Conservation (phyloP, 2,113 vertebrate species). For the Bettongia penicillata region DNA sequence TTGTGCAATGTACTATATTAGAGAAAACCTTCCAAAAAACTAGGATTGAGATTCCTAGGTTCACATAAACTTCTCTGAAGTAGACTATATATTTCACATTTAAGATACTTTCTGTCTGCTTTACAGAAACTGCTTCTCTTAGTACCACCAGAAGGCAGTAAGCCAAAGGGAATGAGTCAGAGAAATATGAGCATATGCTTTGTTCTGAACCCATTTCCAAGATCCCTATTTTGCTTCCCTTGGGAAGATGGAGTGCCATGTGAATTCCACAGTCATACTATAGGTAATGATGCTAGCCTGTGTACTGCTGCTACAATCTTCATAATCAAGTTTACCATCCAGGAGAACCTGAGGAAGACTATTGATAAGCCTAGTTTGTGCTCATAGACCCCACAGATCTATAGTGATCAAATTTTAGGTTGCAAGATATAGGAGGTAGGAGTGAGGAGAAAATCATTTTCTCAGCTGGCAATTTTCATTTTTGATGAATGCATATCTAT, state of each 20-base stretch:
- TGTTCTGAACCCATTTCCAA: not conserved
- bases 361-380: not conserved
- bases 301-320: not conserved
- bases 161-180: not conserved
- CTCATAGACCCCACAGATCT: no score
- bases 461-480: not conserved
- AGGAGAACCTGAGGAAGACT: not conserved
- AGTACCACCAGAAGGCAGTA: not conserved
- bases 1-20: not conserved
- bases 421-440: not conserved
- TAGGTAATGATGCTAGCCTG: not conserved
- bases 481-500: not conserved
- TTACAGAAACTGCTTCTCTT: not conserved
- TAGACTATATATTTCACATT: not conserved
- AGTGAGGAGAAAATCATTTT: slow-evolving; percentile 26
- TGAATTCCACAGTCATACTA: not conserved
- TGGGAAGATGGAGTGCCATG: not conserved
- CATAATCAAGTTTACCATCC: not conserved
- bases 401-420: not conserved
- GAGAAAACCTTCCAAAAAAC: not conserved
- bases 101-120: not conserved
- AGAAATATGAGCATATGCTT: not conserved
- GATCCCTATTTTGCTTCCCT: not conserved
- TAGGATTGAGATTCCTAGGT: no score
- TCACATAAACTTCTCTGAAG: not conserved